phyloP scores from a whole-genome alignment of 1,140 invertebrate species.

The Nasonia longicornis region DNA sequence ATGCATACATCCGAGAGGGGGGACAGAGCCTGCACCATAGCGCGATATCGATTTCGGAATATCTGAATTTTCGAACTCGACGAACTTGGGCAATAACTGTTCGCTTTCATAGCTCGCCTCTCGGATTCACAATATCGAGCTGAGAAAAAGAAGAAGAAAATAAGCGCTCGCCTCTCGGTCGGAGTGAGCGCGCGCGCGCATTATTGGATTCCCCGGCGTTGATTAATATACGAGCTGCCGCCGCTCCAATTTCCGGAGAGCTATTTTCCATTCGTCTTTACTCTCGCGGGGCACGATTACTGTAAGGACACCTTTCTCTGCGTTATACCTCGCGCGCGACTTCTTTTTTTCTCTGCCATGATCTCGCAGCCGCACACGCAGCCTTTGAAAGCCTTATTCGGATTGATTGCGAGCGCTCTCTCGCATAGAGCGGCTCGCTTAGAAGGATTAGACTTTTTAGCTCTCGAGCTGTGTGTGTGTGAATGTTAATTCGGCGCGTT shows the following conservation, averaged over 20 bases:
- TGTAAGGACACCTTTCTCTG: background rate
- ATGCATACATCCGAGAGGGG: no score
- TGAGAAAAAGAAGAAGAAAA: background rate
- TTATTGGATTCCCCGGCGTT: conserved; percentile 20
- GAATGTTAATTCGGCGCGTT: background rate
- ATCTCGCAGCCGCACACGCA: background rate
- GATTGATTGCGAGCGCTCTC: background rate
- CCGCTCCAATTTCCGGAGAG: conserved; percentile 16
- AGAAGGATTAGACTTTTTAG: background rate
- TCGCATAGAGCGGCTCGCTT: background rate
- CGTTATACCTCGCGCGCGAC: background rate
- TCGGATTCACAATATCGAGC: background rate
- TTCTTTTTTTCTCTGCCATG: background rate
- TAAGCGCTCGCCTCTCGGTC: background rate
- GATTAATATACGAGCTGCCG: conserved; percentile 17
- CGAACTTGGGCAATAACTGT: no score
- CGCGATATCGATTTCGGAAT: no score
- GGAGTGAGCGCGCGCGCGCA: background rate
- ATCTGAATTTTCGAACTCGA: no score
- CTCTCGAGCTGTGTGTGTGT: background rate
- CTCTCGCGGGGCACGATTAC: background rate
- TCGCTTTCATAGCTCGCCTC: background rate
- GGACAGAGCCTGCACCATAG: no score
- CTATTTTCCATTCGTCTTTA: background rate
- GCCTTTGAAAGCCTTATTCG: background rate